These are phyloP conservation scores for Eurypyga helias DNA, from an alignment of 2,113 vertebrate species.

Conservation along the genomic window DNA sequence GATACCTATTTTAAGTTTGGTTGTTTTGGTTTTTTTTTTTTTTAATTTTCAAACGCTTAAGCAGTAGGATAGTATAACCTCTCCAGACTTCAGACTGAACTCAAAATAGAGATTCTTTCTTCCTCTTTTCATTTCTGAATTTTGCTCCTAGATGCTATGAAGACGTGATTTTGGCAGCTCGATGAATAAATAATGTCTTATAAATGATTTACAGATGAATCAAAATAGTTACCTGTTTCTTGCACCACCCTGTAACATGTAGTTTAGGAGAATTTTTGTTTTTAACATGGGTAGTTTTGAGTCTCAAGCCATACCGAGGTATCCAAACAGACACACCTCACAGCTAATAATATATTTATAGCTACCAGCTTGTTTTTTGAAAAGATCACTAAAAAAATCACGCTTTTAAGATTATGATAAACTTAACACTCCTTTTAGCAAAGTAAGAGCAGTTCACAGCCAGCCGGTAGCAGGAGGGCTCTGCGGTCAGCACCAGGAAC, in stretches of 20 bases:
- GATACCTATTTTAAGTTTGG: background rate
- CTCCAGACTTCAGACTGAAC: background rate
- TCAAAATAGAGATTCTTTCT: background rate
- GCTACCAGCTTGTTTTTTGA: background rate
- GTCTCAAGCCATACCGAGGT: background rate
- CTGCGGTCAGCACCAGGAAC: background rate
- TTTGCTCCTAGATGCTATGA: background rate
- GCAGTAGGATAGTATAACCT: background rate
- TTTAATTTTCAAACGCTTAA: background rate
- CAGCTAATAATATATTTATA: background rate
- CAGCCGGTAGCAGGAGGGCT: fast-evolving
- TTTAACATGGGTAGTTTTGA: background rate
- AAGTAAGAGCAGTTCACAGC: background rate
- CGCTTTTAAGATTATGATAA: background rate
- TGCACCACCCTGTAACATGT: background rate
- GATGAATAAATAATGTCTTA: background rate
- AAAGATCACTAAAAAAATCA: background rate
- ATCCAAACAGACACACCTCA: background rate
- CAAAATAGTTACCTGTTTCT: background rate
- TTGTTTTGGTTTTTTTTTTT: background rate
- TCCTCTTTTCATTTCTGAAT: background rate
- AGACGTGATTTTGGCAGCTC: background rate
- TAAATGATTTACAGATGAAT: background rate
- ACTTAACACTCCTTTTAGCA: background rate
- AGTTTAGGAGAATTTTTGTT: background rate